These are phyloP conservation scores for Drosophila anomelani DNA, from an alignment of 2,888 invertebrate species.

Conservation along the genomic window DNA sequence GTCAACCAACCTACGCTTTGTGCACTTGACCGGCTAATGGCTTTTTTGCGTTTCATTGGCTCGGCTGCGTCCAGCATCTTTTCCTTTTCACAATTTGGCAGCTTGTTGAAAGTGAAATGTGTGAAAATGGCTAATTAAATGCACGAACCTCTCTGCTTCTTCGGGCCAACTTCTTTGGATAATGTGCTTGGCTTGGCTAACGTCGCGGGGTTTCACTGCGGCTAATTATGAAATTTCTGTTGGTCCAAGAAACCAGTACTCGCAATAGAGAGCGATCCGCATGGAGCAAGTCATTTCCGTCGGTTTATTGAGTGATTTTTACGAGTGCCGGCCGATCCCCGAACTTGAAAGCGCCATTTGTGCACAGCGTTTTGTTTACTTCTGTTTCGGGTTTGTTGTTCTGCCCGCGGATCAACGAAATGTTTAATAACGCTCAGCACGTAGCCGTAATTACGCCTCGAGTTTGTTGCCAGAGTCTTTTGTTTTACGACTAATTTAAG, in stretches of 20 bases:
- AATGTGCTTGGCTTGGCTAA: slow-evolving; percentile 53
- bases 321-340: slow-evolving; percentile 42
- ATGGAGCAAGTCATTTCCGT: slow-evolving; percentile 56
- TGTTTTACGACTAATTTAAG: slow-evolving; percentile 59
- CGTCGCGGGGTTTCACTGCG: slow-evolving; percentile 37
- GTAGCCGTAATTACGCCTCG: slow-evolving; percentile 58
- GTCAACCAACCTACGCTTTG: slow-evolving; percentile 69
- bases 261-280: slow-evolving; percentile 9
- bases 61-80: slow-evolving; percentile 18
- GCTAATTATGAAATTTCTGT: slow-evolving; percentile 62
- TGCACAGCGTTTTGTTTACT: slow-evolving; percentile 11
- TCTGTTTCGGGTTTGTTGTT: slow-evolving; percentile 28
- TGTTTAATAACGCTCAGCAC: slow-evolving; percentile 59
- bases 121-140: slow-evolving; percentile 79
- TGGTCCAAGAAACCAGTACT: not conserved
- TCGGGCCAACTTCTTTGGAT: slow-evolving; percentile 14
- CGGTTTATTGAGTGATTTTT: slow-evolving; percentile 57
- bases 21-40: slow-evolving; percentile 69
- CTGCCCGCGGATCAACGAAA: slow-evolving; percentile 22
- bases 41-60: slow-evolving; percentile 76
- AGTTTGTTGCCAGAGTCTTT: slow-evolving; percentile 76
- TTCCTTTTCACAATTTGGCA: slow-evolving; percentile 71
- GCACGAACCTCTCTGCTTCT: slow-evolving; percentile 43
- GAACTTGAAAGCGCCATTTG: slow-evolving; percentile 29
- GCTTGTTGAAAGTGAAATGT: slow-evolving; percentile 80